Conservation (phyloP, 2,888 invertebrate species). For the Ophonus ardosiacus region DNA sequence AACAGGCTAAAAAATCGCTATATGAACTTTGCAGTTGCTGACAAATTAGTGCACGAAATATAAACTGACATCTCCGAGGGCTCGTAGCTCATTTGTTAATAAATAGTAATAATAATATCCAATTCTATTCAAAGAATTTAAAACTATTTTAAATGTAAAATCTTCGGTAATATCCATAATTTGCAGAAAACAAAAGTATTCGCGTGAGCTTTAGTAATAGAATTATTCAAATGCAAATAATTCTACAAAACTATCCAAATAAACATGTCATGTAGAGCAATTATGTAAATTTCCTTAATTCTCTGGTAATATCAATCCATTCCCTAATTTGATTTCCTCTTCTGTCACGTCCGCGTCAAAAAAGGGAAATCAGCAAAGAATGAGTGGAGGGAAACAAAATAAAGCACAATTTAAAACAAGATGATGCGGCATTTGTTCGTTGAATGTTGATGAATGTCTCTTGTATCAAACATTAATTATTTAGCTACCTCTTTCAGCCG, state of each 20-base stretch:
- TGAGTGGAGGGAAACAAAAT: constrained; percentile 1
- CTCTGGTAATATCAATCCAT: neutral
- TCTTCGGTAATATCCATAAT: neutral
- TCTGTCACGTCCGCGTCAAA: neutral
- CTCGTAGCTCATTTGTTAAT: too few relatives aligned
- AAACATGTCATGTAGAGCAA: neutral
- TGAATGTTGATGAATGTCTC: constrained; percentile 43
- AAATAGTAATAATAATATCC: too few relatives aligned
- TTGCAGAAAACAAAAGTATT: neutral
- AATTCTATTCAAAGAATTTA: neutral
- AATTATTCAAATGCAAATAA: neutral
- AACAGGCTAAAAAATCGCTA: too few relatives aligned
- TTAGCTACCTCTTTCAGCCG: constrained; percentile 38
- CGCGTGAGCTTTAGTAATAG: neutral
- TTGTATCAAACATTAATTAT: constrained; percentile 45
- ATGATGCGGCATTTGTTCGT: constrained; percentile 41
- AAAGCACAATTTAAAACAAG: constrained; percentile 44
- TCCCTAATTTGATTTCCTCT: neutral
- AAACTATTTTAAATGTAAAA: neutral
- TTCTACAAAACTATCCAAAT: neutral
- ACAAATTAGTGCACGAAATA: too few relatives aligned
- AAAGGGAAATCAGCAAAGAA: constrained; percentile 15
- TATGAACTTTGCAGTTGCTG: too few relatives aligned
- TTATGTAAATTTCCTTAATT: neutral
- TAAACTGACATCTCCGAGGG: too few relatives aligned